Conservation (phyloP, 2,113 vertebrate genomes). For the Rhinichthys klamathensis region DNA sequence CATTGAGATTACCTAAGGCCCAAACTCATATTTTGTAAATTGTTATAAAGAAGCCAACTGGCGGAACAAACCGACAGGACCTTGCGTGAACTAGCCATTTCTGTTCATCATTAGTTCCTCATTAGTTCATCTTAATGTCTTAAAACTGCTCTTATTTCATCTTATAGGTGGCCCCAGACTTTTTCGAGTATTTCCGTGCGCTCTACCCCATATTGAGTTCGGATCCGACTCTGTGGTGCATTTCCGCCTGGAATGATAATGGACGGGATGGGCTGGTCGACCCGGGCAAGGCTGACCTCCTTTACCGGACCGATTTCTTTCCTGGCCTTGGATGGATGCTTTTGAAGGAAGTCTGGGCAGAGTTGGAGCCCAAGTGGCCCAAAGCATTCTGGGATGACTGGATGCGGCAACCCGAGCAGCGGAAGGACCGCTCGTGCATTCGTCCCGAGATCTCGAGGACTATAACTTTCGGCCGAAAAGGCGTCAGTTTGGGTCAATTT, state of each 20-base stretch:
- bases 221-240: constrained; percentile 87
- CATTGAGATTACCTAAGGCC: neutral
- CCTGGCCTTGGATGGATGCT: constrained; percentile 93
- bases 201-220: constrained; percentile 78
- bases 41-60: constrained; percentile 25
- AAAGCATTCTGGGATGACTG: constrained; percentile 95
- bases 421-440: constrained; percentile 84
- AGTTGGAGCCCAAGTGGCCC: constrained; percentile 95
- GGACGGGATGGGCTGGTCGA: constrained; percentile 90
- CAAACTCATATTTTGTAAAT: neutral
- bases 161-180: constrained; percentile 86
- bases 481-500: constrained; percentile 95
- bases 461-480: constrained; percentile 91
- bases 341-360: constrained; percentile 84
- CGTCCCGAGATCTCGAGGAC: constrained; percentile 91
- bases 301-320: constrained; percentile 95
- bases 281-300: constrained; percentile 67
- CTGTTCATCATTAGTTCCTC: neutral
- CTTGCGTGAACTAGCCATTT: neutral
- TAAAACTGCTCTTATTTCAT: neutral
- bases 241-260: constrained; percentile 96
- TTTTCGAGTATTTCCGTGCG: constrained; percentile 93
- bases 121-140: neutral
- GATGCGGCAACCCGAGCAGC: constrained; percentile 91
- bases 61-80: neutral